Percentiles rank a stretch among this genome's conserved stretches.
phyloP scores from a whole-genome alignment of 1,140 invertebrate species.

The Aphelinus certus region DNA sequence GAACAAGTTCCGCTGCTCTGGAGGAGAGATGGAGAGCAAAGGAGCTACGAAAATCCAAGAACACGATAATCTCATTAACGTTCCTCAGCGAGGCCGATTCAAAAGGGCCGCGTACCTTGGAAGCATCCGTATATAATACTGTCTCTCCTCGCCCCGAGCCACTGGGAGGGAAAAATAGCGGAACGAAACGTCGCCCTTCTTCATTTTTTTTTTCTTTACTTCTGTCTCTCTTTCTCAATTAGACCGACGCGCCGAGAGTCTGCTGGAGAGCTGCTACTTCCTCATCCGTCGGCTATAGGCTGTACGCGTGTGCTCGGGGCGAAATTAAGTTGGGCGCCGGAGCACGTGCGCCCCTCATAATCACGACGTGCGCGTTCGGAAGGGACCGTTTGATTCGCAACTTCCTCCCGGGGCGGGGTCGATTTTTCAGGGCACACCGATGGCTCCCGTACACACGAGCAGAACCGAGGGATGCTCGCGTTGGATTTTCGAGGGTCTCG shows the following conservation, averaged over 20 bases:
- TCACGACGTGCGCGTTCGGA: slow-evolving; percentile 42
- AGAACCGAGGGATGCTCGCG: slow-evolving; percentile 31
- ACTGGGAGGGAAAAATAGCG: not conserved
- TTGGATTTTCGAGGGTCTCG: not conserved
- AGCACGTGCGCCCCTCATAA: slow-evolving; percentile 35
- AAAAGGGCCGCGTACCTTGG: no score
- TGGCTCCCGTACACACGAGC: not conserved
- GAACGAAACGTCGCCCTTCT: not conserved
- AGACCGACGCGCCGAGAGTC: not conserved
- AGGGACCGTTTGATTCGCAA: slow-evolving; percentile 45
- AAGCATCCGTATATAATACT: not conserved
- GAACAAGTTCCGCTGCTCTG: not conserved
- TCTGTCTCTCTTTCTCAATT: not conserved
- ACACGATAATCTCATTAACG: slow-evolving; percentile 18
- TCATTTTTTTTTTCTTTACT: not conserved
- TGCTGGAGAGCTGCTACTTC: not conserved
- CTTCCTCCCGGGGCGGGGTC: no score
- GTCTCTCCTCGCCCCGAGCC: not conserved
- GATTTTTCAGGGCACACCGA: no score
- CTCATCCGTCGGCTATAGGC: no score
- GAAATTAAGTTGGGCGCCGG: slow-evolving; percentile 40
- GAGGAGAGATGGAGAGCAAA: not conserved
- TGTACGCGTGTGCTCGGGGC: slow-evolving; percentile 15
- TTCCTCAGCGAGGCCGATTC: not conserved
- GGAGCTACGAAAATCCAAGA: not conserved